These are phyloP conservation scores for Tragulus kanchil DNA, from an alignment of 2,113 vertebrate genomes.

Conservation along the genomic window DNA sequence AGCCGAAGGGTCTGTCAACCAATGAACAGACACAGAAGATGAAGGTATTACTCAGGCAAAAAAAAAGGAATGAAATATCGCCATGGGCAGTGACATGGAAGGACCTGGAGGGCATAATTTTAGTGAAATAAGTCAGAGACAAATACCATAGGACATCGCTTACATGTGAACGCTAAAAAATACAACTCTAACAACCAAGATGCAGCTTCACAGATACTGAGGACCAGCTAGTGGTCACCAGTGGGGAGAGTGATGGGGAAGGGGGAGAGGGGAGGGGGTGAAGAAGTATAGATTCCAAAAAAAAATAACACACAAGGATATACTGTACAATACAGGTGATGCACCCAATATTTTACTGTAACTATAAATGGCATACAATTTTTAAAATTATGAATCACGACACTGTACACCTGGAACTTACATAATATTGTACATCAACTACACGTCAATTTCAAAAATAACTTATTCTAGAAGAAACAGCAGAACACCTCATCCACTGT, in stretches of 20 bases:
- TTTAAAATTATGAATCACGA: neutral
- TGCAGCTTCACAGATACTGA: neutral
- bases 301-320: neutral
- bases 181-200: neutral
- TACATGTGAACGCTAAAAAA: neutral
- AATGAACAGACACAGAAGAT: neutral
- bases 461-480: neutral
- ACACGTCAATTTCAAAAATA: neutral
- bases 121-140: neutral
- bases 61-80: neutral
- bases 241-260: neutral
- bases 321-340: neutral
- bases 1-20: neutral
- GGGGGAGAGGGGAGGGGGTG: rapidly evolving
- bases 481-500: rapidly evolving
- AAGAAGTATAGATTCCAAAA: neutral
- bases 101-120: neutral
- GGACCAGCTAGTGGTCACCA: neutral
- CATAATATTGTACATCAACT: neutral
- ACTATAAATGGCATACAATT: neutral
- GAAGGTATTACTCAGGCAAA: neutral
- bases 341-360: neutral
- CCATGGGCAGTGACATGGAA: neutral
- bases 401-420: neutral
- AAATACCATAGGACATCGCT: neutral